Percentiles rank a stretch among this genome's conserved stretches.
phyloP scores from a whole-genome alignment of 2,888 invertebrate genomes.

The Elmis aenea region DNA sequence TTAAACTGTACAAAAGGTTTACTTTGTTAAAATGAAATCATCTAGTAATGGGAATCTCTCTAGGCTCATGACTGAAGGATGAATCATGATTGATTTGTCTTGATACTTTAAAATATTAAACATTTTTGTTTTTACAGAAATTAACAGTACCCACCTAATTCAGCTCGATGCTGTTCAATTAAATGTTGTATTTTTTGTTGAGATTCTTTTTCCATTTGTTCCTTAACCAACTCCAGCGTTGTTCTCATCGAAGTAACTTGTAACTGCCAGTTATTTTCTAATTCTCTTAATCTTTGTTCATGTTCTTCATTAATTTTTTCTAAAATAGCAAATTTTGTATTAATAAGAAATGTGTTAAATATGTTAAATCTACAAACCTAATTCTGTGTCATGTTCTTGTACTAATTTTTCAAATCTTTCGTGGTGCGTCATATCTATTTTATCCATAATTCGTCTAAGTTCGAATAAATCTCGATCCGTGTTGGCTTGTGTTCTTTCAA shows the following conservation, averaged over 20 bases:
- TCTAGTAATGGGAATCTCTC: no score
- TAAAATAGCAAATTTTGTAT: no score
- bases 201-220: conserved; percentile 49
- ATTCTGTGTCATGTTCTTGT: conserved; percentile 60
- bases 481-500: conserved; percentile 58
- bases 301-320: conserved; percentile 44
- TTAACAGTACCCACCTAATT: conserved; percentile 52
- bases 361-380: no score
- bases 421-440: conserved; percentile 69
- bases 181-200: conserved; percentile 45
- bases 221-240: conserved; percentile 47
- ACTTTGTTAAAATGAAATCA: no score
- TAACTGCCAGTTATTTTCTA: conserved; percentile 45
- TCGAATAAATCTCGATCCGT: conserved; percentile 68
- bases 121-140: no score
- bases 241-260: conserved; percentile 44
- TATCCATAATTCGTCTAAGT: conserved; percentile 64
- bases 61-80: no score
- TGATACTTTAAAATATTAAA: no score
- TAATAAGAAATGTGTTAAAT: no score
- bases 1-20: no score
- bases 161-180: conserved; percentile 56
- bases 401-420: conserved; percentile 65
- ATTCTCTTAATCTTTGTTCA: conserved; percentile 42
- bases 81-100: no score